These are phyloP conservation scores for Baccha elongata DNA, from an alignment of 2,888 invertebrate genomes.

Conservation along the genomic window DNA sequence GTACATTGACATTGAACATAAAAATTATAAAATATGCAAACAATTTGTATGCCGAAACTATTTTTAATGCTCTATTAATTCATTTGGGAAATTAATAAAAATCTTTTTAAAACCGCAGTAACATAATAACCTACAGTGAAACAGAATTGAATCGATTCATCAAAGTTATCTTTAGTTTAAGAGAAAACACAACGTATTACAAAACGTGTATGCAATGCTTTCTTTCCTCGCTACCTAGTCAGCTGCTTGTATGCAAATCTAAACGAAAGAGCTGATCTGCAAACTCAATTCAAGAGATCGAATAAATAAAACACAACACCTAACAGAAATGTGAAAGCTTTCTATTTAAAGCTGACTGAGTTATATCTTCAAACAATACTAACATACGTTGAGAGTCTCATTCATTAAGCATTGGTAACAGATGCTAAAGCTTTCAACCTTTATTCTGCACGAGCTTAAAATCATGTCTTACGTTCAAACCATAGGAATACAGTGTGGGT, in stretches of 20 bases:
- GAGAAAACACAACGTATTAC: too few species aligned
- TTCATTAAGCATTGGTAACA: slow-evolving; percentile 3
- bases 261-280: slow-evolving; percentile 53
- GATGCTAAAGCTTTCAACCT: slow-evolving; percentile 46
- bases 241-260: background rate
- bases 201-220: too few species aligned
- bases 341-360: slow-evolving; percentile 19
- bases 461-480: slow-evolving; percentile 27
- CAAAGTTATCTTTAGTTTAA: too few species aligned
- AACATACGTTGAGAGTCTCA: background rate
- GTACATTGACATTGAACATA: slow-evolving; percentile 54
- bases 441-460: slow-evolving; percentile 28
- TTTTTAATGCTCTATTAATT: slow-evolving; percentile 50
- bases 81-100: slow-evolving; percentile 13
- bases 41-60: slow-evolving; percentile 57
- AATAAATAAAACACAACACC: background rate
- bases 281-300: slow-evolving; percentile 26
- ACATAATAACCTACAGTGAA: too few species aligned
- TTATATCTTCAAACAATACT: slow-evolving; percentile 24
- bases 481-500: slow-evolving; percentile 19
- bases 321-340: slow-evolving; percentile 60
- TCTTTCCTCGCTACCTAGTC: background rate
- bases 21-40: slow-evolving; percentile 36
- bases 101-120: background rate
- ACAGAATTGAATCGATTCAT: too few species aligned